These are phyloP conservation scores for Pteronura brasiliensis DNA, from an alignment of 2,113 vertebrate species.

Conservation along the genomic window DNA sequence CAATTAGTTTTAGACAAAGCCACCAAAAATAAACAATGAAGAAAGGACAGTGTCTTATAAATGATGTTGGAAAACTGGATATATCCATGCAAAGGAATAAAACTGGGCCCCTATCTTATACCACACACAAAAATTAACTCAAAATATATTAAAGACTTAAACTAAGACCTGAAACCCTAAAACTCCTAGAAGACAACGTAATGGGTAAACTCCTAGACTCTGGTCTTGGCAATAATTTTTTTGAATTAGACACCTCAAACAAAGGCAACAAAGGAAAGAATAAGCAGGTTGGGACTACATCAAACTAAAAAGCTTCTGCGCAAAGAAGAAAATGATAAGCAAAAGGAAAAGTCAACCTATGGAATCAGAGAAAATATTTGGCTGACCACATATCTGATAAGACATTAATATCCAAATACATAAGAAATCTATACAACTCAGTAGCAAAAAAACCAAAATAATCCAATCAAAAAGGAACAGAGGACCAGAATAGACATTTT, in stretches of 20 bases:
- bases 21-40: not conserved
- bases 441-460: not conserved
- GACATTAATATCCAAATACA: not conserved
- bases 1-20: not conserved
- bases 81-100: not conserved
- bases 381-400: not conserved
- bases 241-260: not conserved
- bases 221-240: not conserved
- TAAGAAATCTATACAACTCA: not conserved
- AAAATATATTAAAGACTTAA: not conserved
- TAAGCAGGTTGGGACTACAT: not conserved
- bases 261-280: not conserved
- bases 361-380: not conserved
- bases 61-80: not conserved
- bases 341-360: not conserved
- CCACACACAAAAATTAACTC: not conserved
- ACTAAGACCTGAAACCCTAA: not conserved
- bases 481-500: not conserved
- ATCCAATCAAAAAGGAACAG: not conserved
- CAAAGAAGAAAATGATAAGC: not conserved
- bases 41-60: not conserved
- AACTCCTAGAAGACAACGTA: not conserved
- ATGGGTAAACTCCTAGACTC: not conserved
- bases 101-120: not conserved
- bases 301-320: not conserved